These are phyloP conservation scores for Orbicella faveolata DNA, from an alignment of 64 coral and sea anemone species.

Conservation along the genomic window DNA sequence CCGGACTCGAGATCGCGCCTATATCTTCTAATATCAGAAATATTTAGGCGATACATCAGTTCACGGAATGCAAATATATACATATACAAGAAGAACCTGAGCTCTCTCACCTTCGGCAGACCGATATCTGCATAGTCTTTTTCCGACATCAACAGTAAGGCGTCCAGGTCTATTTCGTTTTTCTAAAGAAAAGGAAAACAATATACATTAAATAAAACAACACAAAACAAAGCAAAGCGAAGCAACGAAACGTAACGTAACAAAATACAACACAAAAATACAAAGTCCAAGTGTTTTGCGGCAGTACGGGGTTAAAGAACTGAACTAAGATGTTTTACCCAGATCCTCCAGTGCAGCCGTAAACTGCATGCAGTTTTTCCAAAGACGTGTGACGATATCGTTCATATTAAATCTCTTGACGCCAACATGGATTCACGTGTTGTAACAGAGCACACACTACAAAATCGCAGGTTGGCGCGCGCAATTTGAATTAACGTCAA, in stretches of 20 bases:
- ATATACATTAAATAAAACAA: no score
- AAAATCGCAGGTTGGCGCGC: background rate
- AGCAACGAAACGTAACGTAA: no score
- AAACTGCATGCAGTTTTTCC: background rate
- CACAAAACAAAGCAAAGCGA: no score
- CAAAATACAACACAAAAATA: no score
- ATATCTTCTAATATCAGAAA: no score
- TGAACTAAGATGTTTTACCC: background rate
- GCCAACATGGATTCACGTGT: background rate
- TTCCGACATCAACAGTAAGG: constrained; percentile 96
- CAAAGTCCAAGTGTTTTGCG: background rate
- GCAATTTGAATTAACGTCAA: constrained; percentile 7
- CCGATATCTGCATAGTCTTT: constrained; percentile 99
- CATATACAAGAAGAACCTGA: no score
- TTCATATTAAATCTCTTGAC: background rate
- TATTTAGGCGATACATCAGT: no score
- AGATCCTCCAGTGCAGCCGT: background rate
- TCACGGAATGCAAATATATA: no score
- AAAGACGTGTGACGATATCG: background rate
- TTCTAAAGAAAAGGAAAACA: constrained; percentile 54
- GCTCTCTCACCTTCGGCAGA: constrained; percentile 76
- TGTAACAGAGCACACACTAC: no score
- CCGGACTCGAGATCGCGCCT: no score
- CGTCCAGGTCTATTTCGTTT: constrained; percentile 99
- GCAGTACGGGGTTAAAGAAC: background rate